Evolutionary conservation across 2,113 vertebrate species (phyloP).

Genomic region (Trematocara marginatum): DNA sequence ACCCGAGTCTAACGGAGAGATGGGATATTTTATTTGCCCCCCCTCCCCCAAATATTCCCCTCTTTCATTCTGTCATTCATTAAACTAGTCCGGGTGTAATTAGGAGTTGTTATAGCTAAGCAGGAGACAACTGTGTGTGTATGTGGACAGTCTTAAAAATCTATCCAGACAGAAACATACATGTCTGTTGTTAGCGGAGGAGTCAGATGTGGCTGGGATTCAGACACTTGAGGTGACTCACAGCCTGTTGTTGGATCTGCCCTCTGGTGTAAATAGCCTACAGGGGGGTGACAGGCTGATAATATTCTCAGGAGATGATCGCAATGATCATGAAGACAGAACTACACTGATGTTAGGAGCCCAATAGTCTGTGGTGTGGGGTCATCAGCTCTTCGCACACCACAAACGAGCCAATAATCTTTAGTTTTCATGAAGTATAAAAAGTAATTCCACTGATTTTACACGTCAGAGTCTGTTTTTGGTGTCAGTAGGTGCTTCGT

Average conservation of each 20-base stretch:
- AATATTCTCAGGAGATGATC: constrained; percentile 8
- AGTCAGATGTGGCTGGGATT: neutral
- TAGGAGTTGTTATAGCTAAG: neutral
- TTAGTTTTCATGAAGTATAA: neutral
- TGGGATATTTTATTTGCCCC: neutral
- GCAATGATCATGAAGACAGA: neutral
- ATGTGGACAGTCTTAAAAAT: neutral
- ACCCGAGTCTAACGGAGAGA: constrained; percentile 2
- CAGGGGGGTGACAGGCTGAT: neutral
- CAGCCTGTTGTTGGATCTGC: neutral
- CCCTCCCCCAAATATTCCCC: neutral
- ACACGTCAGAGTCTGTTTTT: neutral
- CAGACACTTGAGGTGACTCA: neutral
- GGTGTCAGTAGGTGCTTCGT: neutral
- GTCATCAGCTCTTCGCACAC: neutral
- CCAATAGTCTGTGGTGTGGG: neutral
- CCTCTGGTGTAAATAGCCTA: neutral
- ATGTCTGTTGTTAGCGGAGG: neutral
- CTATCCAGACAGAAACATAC: neutral
- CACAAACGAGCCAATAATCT: neutral
- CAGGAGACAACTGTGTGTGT: neutral
- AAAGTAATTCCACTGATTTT: neutral
- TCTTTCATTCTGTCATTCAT: neutral
- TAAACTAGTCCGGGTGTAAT: neutral
- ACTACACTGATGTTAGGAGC: neutral